Conservation (phyloP, 1,140 invertebrate species). For the Camponotus pennsylvanicus region DNA sequence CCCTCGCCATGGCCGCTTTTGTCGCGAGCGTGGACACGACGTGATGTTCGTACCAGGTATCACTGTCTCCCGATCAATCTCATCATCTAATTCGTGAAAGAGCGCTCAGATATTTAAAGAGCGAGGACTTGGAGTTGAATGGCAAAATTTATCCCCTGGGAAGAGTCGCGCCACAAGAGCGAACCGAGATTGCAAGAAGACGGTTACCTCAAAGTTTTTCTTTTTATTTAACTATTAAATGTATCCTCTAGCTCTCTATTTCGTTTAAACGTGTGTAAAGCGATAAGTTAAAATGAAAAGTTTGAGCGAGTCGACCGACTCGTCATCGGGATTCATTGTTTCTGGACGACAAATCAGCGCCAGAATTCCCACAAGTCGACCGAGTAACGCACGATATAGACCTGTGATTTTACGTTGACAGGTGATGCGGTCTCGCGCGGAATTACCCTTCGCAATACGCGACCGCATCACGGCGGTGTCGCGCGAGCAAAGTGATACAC, state of each 20-base stretch:
- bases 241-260: no score
- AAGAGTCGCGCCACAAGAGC: not conserved
- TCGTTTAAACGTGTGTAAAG: no score
- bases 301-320: no score
- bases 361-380: no score
- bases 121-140: not conserved
- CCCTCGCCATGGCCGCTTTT: slow-evolving; percentile 68
- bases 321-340: no score
- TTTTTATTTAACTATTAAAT: no score
- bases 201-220: not conserved
- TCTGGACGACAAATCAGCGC: no score
- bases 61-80: slow-evolving; percentile 37
- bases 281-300: no score
- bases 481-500: slow-evolving; percentile 63
- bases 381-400: slow-evolving; percentile 73
- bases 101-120: not conserved
- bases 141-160: not conserved
- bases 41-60: slow-evolving; percentile 69
- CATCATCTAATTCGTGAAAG: not conserved
- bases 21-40: slow-evolving; percentile 66
- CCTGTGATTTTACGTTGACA: slow-evolving; percentile 77
- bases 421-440: slow-evolving; percentile 75
- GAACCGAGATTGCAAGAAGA: no score
- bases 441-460: slow-evolving; percentile 72
- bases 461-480: slow-evolving; percentile 61